Base-by-base conservation (phyloP, 2,113 vertebrate genomes). In the Nyctibius bracteatus region DNA sequence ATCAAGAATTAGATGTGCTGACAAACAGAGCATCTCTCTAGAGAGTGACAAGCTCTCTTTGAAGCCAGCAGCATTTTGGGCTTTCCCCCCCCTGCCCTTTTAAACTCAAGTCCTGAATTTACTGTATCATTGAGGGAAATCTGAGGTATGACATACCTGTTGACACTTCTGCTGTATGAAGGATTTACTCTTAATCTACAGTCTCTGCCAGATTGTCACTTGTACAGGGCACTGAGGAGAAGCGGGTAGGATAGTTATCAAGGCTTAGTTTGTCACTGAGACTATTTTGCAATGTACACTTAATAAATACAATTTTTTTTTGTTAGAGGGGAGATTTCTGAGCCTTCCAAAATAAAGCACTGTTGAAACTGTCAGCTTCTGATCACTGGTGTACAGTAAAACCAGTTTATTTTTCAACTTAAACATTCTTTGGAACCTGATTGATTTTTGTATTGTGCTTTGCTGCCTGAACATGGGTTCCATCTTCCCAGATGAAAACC, bases 111-210 rank as follows among this genome's bases (percentile, higher is more conserved):
- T 27, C 17, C 20, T 67, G 39, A 87, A 47, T 85, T 28, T 31
- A 8, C 24, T 35, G 12, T 63, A 8, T 19, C 57, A 15, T 51
- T 54, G 79, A 52, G 55, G 18, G 39, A 43, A 81, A 62, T 67
- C 43, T 54, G 51, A 93, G 52, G 27, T 8, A 0, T 16, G 23
- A 22, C 16, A 52, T 11, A 30, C 0, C 0, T 17, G 17, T 10
- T 72, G 54, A 37, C 14, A n/a, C 46, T 90, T 74, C 27, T 90
- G 24, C 22, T 35, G 2, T 22, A 4, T 31, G 25, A 70, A 66
- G 66, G 62, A 59, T 47, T 89, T 73, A 4, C 14, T 47, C 39
- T 54, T 51, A 49, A 61, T 46, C 49, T 25, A 23, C 13, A 47
- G 19, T 33, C 30, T 67, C 25, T 91, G 43, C 25, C 77, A 78